Evolutionary conservation across 2,113 vertebrate species (phyloP), one percentile per base, ranked within the genome.

Genomic region (Elaphurus davidianus): DNA sequence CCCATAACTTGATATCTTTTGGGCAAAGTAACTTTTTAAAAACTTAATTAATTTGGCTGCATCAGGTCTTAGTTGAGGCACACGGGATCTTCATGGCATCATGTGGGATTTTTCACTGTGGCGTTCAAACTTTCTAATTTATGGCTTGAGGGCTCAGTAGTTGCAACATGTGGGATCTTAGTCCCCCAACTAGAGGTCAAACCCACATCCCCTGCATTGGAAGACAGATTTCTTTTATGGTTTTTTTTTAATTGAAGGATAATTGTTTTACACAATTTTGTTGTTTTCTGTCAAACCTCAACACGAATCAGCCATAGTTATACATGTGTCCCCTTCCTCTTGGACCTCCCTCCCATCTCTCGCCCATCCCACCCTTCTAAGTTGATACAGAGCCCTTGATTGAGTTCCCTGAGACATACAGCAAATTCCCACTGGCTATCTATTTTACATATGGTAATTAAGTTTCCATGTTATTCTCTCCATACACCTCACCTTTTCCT

Each of bases 101-200:
- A 27, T 7, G 36, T 76, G 36, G 36, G 36, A 76, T 43, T 76
- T 76, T 76, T 74, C 71, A 74, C 0, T 43, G 71, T 74, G 36
- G 71, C 0, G 0, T 43, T 43, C 5, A 0, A 36, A 43, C 36
- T 43, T 28, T 30, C 36, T 11, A 40, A 40, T 36, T 36, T 76
- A 25, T 76, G 71, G 36, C 36, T 76, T 43, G 12, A 76, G 36
- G 36, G 71, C 71, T 43, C 36, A 43, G 36, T 43, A 43, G 23
- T 43, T 74, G 71, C 71, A 74, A 10, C 36, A 3, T 74, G 71
- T 43, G 36, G 71, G 40, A 76, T 76, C 71, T 76, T 7, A 76
- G 23, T 25, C 14, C 12, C 71, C 71, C 36, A 43, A 7, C 23
- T 27, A 76, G 71, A 76, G 12, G 23, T 76, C 23, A 43, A 27